These are phyloP conservation scores for Cephus sareptanus DNA, from an alignment of 2,888 invertebrate genomes.

Conservation along the genomic window DNA sequence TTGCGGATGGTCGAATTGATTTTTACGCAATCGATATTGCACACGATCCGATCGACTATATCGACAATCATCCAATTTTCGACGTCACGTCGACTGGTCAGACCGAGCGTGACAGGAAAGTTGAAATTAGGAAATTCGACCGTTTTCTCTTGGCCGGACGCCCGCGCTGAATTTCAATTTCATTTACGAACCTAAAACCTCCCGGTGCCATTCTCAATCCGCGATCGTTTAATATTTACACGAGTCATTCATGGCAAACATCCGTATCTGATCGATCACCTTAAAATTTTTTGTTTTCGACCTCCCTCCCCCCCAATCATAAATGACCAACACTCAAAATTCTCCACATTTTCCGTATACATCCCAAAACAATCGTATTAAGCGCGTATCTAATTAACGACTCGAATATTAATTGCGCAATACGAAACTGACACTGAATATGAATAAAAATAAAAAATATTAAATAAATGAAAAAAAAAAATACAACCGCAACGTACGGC, in stretches of 20 bases:
- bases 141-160: slow-evolving; percentile 13
- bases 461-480: too few relatives aligned
- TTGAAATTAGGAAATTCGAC: slow-evolving; percentile 20
- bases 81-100: slow-evolving; percentile 10
- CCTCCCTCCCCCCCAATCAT: too few relatives aligned
- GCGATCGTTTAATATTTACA: not conserved
- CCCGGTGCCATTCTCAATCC: not conserved
- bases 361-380: too few relatives aligned
- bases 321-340: too few relatives aligned
- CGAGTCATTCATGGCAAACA: not conserved
- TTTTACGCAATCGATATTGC: not conserved
- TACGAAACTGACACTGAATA: too few relatives aligned
- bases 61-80: not conserved
- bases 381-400: too few relatives aligned
- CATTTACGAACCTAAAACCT: not conserved
- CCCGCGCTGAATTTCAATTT: slow-evolving; percentile 5
- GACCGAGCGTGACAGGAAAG: slow-evolving; percentile 23
- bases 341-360: too few relatives aligned
- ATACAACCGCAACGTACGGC: too few relatives aligned
- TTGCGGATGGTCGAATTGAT: not conserved
- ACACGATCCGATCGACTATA: not conserved
- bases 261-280: too few relatives aligned
- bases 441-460: too few relatives aligned
- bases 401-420: too few relatives aligned
- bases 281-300: too few relatives aligned